Evolutionary conservation across 2,113 vertebrate species (phyloP).

Genomic region (Copsychus sechellarum): DNA sequence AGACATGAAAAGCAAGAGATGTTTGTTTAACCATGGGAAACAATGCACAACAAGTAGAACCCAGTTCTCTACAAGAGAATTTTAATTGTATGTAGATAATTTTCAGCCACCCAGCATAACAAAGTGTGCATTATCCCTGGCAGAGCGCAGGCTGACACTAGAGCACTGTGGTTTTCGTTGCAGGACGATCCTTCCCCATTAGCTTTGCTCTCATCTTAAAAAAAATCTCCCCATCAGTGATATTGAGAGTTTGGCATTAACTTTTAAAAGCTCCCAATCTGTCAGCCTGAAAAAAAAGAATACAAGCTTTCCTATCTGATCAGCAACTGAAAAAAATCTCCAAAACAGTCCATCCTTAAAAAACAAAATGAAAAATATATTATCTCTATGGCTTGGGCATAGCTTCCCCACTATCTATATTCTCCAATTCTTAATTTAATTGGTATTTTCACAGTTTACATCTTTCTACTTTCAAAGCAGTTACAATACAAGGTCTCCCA

Average conservation of each 20-base stretch:
- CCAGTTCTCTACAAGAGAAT: neutral
- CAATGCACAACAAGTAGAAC: neutral
- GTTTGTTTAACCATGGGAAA: constrained; percentile 24
- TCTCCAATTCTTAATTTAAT: neutral
- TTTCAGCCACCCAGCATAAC: neutral
- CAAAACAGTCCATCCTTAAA: neutral
- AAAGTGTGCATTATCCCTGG: neutral
- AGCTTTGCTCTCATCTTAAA: neutral
- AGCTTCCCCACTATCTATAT: neutral
- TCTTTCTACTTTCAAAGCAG: neutral
- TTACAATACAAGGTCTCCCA: neutral
- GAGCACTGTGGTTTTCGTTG: neutral
- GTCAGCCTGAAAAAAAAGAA: neutral
- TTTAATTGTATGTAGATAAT: neutral
- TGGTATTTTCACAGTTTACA: neutral
- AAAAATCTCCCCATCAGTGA: neutral
- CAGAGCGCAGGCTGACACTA: neutral
- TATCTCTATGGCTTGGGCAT: neutral
- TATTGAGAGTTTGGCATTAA: neutral
- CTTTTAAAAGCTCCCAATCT: neutral
- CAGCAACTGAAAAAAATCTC: neutral
- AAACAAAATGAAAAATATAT: neutral
- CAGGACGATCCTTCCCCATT: neutral
- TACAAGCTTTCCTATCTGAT: neutral
- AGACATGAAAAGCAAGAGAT: neutral